phyloP scores from a whole-genome alignment of 1,140 invertebrate species.

The Agrilus planipennis region DNA sequence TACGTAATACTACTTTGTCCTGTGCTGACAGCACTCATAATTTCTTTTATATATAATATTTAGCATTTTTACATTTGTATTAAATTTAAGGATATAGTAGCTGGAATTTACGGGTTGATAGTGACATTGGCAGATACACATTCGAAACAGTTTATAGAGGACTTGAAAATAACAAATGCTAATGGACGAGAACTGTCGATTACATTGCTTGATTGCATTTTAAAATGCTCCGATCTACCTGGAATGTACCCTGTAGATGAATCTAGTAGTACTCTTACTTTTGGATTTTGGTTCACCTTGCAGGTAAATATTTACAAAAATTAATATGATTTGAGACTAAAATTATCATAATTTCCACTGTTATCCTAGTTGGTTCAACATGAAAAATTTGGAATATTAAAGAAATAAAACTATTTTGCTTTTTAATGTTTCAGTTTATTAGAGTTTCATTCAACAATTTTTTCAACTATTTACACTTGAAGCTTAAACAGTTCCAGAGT shows the following conservation, averaged over 20 bases:
- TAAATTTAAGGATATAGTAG: conserved; percentile 39
- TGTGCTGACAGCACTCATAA: no score
- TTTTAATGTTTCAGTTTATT: no score
- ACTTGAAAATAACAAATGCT: conserved; percentile 33
- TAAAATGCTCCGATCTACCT: conserved; percentile 65
- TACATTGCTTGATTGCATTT: conserved; percentile 38
- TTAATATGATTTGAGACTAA: no score
- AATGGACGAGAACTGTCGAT: conserved; percentile 33
- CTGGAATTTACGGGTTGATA: conserved; percentile 48
- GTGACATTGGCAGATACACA: conserved; percentile 53
- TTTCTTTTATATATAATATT: no score
- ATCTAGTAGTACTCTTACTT: conserved; percentile 66
- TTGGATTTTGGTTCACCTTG: conserved; percentile 84
- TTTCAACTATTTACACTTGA: no score
- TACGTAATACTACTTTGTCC: no score
- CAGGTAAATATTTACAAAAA: conserved; percentile 57
- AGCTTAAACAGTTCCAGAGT: no score
- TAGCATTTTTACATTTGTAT: background rate
- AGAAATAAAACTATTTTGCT: no score
- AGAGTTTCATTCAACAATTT: no score
- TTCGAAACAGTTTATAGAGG: conserved; percentile 45
- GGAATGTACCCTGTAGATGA: conserved; percentile 78
- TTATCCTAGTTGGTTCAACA: no score
- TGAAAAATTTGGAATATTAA: no score
- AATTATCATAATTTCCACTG: background rate